Evolutionary conservation across 2,888 invertebrate species (phyloP), one percentile per base, ranked within the genome.

Genomic region (Orthonevra nobilis): DNA sequence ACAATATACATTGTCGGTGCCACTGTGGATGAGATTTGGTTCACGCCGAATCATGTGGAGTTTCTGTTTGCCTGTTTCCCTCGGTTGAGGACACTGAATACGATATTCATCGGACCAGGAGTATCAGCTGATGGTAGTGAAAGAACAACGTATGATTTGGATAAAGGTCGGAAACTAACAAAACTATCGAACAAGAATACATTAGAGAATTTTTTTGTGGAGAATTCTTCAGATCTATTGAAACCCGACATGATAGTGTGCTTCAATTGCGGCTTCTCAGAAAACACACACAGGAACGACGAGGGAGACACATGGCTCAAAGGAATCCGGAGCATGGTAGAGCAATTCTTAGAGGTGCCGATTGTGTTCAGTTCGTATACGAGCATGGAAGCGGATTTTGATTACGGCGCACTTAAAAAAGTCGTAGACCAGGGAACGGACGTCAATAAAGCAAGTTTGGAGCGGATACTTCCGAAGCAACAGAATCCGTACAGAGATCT

Each of bases 341-440:
- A 81, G n/a, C 81, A 82, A 2, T 83, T 83, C 17, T n/a, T n/a
- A n/a, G 77, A 83, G 4, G 81, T 83, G 1, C 86, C 86, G 7
- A 84, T 87, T 44, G 79, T 86, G 4, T 85, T 86, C 50, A 87
- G 87, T 0, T 87, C 87, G 3, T 82, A 81, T 17, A 85, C 86
- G 1, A 69, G 60, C 23, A 17, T 79, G 15, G 85, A 85, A 44
- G 82, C 86, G 0, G 70, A 79, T 15, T 83, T 84, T 7, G 85
- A 87, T 72, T 83, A 83, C 12, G 79, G 73, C 0, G 83, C 83
- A 4, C 17, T 86, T 1, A 32, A 73, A 32, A 63, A 61, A 1
- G 74, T 81, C 0, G 64, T 81, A 0, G 42, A 81, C 0, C 75
- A 72, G n/a, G 5, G 23, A 0, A 15, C 74, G 3, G 36, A 48